Conservation (phyloP, 2,888 invertebrate species). For the Tipula unca region DNA sequence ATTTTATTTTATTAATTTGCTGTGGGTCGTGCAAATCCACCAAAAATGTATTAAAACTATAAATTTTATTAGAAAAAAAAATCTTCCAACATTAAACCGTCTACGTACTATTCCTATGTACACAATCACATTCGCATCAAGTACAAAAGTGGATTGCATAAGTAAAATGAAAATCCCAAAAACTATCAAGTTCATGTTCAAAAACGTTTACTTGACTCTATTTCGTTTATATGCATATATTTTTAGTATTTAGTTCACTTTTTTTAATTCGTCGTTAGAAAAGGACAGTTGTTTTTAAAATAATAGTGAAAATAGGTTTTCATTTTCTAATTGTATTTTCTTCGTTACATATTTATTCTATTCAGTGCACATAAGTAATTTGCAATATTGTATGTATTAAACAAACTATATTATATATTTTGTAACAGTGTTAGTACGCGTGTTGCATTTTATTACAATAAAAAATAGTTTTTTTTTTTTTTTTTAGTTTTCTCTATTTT, state of each 20-base stretch:
- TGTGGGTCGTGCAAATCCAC: neutral
- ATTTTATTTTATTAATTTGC: too few relatives aligned
- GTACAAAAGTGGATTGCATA: neutral
- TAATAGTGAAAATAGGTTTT: neutral
- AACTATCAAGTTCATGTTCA: slow-evolving; percentile 8
- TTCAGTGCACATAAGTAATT: neutral
- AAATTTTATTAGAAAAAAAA: neutral
- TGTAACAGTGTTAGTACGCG: neutral
- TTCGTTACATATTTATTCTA: neutral
- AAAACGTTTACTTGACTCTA: neutral
- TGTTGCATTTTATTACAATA: neutral
- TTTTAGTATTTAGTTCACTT: neutral
- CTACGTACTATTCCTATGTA: neutral
- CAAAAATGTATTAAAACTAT: neutral
- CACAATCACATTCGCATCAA: too few relatives aligned
- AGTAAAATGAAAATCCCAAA: neutral
- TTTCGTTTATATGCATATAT: neutral
- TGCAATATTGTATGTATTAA: neutral
- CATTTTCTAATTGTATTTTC: neutral
- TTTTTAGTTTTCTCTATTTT: neutral
- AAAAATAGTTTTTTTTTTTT: neutral
- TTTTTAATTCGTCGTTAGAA: neutral
- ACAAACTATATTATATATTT: neutral
- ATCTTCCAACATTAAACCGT: neutral
- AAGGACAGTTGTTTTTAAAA: neutral